Conservation (phyloP, 1,140 invertebrate genomes). For the Eueides isabella region DNA sequence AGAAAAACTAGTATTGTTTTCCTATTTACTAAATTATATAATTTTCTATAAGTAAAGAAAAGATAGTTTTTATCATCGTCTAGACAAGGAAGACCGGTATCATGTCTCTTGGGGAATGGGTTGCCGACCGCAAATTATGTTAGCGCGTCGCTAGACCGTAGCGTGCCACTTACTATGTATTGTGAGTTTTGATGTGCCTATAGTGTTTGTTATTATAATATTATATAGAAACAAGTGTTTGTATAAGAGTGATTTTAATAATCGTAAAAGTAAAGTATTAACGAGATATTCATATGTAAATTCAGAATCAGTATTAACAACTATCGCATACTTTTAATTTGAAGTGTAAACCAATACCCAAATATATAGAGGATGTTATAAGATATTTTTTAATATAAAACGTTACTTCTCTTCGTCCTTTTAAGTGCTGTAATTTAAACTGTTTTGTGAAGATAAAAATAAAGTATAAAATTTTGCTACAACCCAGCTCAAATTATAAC, state of each 20-base stretch:
- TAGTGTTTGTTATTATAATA: conserved; percentile 19
- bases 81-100: conserved; percentile 62
- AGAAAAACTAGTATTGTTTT: not conserved
- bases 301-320: not conserved
- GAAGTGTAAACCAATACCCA: not conserved
- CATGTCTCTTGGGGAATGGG: conserved; percentile 61
- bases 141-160: conserved; percentile 61
- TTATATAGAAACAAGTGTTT: not conserved
- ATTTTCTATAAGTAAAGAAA: not conserved
- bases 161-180: conserved; percentile 36
- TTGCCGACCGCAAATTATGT: conserved; percentile 75
- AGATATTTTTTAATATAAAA: not conserved
- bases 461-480: not conserved
- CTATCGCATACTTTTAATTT: too few relatives aligned
- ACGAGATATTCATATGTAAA: not conserved
- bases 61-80: conserved; percentile 44
- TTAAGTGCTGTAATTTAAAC: not conserved
- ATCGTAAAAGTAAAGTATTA: not conserved
- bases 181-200: conserved; percentile 37
- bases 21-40: not conserved
- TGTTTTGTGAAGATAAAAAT: not conserved
- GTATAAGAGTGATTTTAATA: too few relatives aligned
- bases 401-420: too few relatives aligned
- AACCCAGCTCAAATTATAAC: not conserved
- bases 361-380: not conserved